These are phyloP conservation scores for Copidosoma floridanum DNA, from an alignment of 1,140 invertebrate species.

Conservation along the genomic window DNA sequence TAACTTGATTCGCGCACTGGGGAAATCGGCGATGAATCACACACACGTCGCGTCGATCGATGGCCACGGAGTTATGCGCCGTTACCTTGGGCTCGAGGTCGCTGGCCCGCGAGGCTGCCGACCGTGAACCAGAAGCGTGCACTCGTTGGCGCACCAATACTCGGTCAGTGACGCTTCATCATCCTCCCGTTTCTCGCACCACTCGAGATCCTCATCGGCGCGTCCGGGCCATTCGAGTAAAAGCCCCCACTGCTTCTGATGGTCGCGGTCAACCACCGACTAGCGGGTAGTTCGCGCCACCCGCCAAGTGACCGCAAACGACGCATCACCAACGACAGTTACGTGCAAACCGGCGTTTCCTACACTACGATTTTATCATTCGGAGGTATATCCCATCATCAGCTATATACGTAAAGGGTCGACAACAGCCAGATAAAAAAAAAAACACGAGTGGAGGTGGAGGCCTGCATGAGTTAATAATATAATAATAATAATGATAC, in stretches of 20 bases:
- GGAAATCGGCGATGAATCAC: no score
- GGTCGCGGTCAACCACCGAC: no score
- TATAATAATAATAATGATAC: no score
- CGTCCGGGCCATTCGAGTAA: conserved; percentile 49
- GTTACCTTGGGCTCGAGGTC: conserved; percentile 81
- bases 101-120: conserved; percentile 85
- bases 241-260: conserved; percentile 54
- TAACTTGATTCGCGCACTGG: no score
- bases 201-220: conserved; percentile 53
- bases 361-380: no score
- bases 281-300: conserved; percentile 41
- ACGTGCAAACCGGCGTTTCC: no score
- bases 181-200: conserved; percentile 54
- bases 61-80: conserved; percentile 8
- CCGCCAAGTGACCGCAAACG: conserved; percentile 53
- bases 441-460: no score
- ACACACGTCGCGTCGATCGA: neutral
- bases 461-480: no score
- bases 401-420: neutral
- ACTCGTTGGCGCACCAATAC: conserved; percentile 79
- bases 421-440: neutral
- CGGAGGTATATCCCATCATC: no score
- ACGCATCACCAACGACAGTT: conserved; percentile 50
- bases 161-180: no score
- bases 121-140: conserved; percentile 89